Percentiles rank a stretch among this genome's conserved stretches.
These are phyloP conservation scores for Augiades crinisus DNA, from an alignment of 2,888 invertebrate genomes.

Conservation along the genomic window DNA sequence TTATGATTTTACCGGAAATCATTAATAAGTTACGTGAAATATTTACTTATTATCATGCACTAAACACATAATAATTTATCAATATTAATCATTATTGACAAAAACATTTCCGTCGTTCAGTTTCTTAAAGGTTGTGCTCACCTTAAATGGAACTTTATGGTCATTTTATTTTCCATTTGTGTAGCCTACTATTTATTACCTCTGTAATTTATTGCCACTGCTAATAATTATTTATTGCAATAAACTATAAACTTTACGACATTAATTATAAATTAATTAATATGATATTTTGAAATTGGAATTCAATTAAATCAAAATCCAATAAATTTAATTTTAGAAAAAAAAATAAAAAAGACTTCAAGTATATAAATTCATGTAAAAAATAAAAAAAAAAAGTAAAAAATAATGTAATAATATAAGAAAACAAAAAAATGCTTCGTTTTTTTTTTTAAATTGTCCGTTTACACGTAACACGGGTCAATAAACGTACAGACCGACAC, in stretches of 20 bases:
- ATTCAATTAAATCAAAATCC: no score
- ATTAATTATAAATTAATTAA: slow-evolving; percentile 1
- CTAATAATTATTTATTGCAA: slow-evolving; percentile 2
- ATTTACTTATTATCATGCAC: no score
- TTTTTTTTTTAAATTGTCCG: slow-evolving; percentile 52
- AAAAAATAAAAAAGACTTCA: no score
- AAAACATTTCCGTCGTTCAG: slow-evolving; percentile 3
- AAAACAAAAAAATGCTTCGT: slow-evolving; percentile 47
- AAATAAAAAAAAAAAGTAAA: no score
- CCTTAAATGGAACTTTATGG: slow-evolving; percentile 12
- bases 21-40: no score
- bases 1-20: no score
- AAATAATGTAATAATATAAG: no score
- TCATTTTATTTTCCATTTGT: slow-evolving; percentile 1
- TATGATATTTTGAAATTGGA: no score
- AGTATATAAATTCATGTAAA: no score
- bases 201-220: slow-evolving; percentile 3
- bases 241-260: slow-evolving; percentile 8
- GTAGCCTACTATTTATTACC: slow-evolving; percentile 8
- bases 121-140: neutral
- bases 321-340: no score
- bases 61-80: neutral
- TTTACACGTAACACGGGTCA: slow-evolving; percentile 55
- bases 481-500: slow-evolving; percentile 56
- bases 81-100: neutral